Evolutionary conservation across 2,888 invertebrate genomes (phyloP), one percentile per base, ranked within the genome.

Genomic region (Nemotelus pantherinus): DNA sequence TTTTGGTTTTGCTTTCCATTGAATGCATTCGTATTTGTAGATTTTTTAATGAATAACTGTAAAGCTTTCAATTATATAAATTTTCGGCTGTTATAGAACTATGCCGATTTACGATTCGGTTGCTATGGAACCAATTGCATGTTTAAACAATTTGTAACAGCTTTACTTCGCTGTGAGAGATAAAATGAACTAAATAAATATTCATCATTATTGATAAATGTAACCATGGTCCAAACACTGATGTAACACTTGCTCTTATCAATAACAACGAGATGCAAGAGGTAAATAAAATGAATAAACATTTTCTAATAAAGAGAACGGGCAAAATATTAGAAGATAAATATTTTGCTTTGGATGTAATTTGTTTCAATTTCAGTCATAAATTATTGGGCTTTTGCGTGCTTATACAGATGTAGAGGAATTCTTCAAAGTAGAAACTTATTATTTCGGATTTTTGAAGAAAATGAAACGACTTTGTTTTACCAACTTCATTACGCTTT

Each of bases 201-300:
- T 70, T 70, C 70, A 50, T 70, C 43, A 50, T 5, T 70, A 25
- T 43, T 53, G 55, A 70, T 39, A 53, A 68, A 68, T 50, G 41
- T 68, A 53, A 70, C 43, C 39, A 63, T 55, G 70, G 70, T 70
- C 70, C 70, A 70, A 70, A 55, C 70, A n/a, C 9, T 70, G 50
- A 39, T 70, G 55, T 70, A 70, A 55, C 45, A 43, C 43, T 70
- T n/a, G 70, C 55, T 70, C 53, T 55, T 41, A 70, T 53, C 10
- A 70, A 65, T 68, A 50, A 70, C 43, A 43, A 47, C 41, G 70
- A 53, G 25, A 70, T 55, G 53, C 55, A 70, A 70, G 55, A 70
- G 53, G 55, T 43, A 43, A 50, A 48, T 55, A 53, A 47, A 55
- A 68, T 43, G 53, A 9, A 53, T 6, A 41, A 70, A 70, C 10